A percentile compares a stretch with the other conserved stretches of the same genome.
Conservation (phyloP, 1,140 invertebrate genomes). For the Rhizoglyphus robini region DNA sequence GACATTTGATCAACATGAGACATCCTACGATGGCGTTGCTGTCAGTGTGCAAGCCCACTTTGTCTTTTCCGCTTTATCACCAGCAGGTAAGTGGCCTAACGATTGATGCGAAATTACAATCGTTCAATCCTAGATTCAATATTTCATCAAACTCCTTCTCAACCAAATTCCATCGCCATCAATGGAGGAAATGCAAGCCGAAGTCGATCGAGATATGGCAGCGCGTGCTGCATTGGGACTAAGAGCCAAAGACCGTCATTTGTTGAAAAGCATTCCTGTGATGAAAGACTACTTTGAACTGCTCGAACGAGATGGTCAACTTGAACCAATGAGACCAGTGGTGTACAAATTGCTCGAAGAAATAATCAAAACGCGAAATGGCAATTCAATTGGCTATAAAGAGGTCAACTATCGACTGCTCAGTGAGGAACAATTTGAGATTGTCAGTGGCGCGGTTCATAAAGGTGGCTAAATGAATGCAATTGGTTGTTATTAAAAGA, state of each 20-base stretch:
- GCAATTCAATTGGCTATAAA: not conserved
- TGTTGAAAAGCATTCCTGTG: not conserved
- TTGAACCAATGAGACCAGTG: not conserved
- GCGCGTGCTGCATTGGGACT: not conserved
- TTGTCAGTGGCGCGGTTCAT: too few relatives aligned
- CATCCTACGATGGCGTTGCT: slow-evolving; percentile 62
- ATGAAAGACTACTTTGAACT: not conserved
- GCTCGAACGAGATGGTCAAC: not conserved
- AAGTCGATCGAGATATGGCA: slow-evolving; percentile 36
- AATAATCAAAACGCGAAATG: not conserved
- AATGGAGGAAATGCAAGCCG: slow-evolving; percentile 50
- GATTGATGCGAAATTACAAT: too few relatives aligned
- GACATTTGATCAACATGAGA: slow-evolving; percentile 63
- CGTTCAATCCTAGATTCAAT: too few relatives aligned
- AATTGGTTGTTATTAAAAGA: too few relatives aligned
- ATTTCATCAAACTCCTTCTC: slow-evolving; percentile 49
- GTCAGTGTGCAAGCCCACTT: slow-evolving; percentile 60
- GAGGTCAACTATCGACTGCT: not conserved
- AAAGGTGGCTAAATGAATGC: too few relatives aligned
- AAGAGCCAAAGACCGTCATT: not conserved
- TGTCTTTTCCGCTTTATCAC: slow-evolving; percentile 72
- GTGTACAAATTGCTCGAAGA: not conserved
- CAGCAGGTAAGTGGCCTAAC: too few relatives aligned
- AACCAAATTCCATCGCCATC: slow-evolving; percentile 48
- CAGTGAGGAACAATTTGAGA: too few relatives aligned